phyloP scores from a whole-genome alignment of 2,797 vertebrate genomes.

The Silurus aristotelis region DNA sequence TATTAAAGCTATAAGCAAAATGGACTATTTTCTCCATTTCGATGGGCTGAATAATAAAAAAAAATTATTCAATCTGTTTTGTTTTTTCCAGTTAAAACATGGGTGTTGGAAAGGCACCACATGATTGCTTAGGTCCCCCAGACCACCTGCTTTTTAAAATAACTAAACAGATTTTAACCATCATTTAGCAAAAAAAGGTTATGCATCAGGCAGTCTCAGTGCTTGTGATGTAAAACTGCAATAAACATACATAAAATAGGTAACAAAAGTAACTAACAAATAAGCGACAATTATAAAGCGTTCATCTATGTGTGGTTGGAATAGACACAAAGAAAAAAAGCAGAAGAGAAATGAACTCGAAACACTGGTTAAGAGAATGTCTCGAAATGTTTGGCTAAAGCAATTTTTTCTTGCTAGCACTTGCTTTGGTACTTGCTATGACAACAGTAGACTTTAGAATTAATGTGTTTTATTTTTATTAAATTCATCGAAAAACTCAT shows the following conservation, averaged over 20 bases:
- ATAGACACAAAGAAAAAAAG: not conserved
- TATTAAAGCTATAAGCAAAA: not conserved
- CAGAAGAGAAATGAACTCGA: not conserved
- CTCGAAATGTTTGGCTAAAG: not conserved
- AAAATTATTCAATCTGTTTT: accelerated
- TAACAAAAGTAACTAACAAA: not conserved
- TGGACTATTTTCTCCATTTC: not conserved
- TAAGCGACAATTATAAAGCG: not conserved
- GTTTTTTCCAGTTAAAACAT: not conserved
- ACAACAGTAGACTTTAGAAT: not conserved
- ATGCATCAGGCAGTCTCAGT: not conserved
- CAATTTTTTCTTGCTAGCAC: not conserved
- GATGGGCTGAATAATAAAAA: not conserved
- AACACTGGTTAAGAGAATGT: not conserved
- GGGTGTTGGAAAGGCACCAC: not conserved
- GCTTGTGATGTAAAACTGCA: not conserved
- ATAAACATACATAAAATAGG: not conserved
- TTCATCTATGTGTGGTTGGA: not conserved
- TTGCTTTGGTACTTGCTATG: not conserved
- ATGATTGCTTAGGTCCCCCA: not conserved
- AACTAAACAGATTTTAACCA: not conserved
- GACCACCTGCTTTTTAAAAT: too few species aligned
- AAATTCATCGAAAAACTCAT: not conserved
- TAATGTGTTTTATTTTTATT: not conserved
- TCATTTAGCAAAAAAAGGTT: not conserved